These are phyloP conservation scores for Danio tinwini DNA, from an alignment of 2,797 vertebrate species.

Conservation along the genomic window DNA sequence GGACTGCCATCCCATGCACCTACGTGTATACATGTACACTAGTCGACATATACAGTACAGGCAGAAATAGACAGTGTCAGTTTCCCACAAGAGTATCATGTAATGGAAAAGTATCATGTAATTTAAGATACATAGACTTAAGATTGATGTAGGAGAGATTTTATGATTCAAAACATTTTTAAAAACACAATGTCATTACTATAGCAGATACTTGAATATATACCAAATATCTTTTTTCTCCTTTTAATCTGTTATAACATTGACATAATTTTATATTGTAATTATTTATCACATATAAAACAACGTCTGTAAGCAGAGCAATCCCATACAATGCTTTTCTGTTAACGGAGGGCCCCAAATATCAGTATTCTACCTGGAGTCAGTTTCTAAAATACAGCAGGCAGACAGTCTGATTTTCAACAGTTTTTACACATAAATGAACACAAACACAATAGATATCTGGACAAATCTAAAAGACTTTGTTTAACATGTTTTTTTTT, in stretches of 20 bases:
- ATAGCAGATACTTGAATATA: neutral
- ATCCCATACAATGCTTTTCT: too few relatives aligned
- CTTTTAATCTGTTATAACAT: neutral
- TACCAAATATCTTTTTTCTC: neutral
- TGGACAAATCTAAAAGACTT: neutral
- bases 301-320: neutral
- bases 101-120: neutral
- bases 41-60: neutral
- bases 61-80: neutral
- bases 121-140: neutral
- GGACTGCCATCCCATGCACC: conserved; percentile 13
- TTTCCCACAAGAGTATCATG: neutral
- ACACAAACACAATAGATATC: neutral
- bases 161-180: neutral
- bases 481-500: conserved; percentile 2
- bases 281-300: neutral
- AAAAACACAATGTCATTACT: neutral
- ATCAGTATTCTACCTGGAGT: neutral
- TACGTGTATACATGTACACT: neutral
- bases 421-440: conserved; percentile 15
- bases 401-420: conserved; percentile 6
- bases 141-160: neutral
- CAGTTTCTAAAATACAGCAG: conserved; percentile 26
- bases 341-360: too few relatives aligned
- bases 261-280: neutral